These are phyloP conservation scores for Prunella himalayana DNA, from an alignment of 2,113 vertebrate species.

Conservation along the genomic window DNA sequence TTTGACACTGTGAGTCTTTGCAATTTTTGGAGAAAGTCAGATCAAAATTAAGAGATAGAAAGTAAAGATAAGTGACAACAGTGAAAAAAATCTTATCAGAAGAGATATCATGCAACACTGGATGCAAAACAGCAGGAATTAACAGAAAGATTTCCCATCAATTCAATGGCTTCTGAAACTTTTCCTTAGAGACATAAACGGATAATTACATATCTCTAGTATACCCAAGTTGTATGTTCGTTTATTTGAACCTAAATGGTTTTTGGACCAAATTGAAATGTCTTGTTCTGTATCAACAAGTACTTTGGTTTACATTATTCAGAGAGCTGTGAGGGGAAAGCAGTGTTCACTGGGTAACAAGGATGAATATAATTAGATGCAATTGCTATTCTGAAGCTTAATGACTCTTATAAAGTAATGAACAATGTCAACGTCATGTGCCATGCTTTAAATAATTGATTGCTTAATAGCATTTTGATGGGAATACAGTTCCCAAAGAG, in stretches of 20 bases:
- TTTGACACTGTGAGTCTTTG: not conserved
- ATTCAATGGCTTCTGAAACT: not conserved
- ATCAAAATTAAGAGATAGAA: not conserved
- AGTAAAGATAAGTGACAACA: not conserved
- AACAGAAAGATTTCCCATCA: not conserved
- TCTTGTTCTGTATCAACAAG: not conserved
- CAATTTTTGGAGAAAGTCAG: not conserved
- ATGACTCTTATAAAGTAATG: not conserved
- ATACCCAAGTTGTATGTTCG: not conserved
- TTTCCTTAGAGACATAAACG: not conserved
- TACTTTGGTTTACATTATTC: not conserved
- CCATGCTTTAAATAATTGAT: constrained; percentile 33
- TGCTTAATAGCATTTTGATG: constrained; percentile 5
- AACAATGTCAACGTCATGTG: not conserved
- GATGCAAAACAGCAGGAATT: not conserved
- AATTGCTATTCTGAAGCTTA: not conserved
- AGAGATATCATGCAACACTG: not conserved
- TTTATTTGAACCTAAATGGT: not conserved
- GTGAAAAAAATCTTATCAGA: not conserved
- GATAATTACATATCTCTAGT: not conserved
- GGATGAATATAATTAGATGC: not conserved
- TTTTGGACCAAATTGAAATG: not conserved
- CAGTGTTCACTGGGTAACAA: not conserved
- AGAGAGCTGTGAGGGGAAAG: not conserved
- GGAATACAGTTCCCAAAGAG: not conserved